A percentile compares a stretch with the other conserved stretches of the same genome.
phyloP scores from a whole-genome alignment of 2,888 invertebrate species.

The Leucozona laternaria region DNA sequence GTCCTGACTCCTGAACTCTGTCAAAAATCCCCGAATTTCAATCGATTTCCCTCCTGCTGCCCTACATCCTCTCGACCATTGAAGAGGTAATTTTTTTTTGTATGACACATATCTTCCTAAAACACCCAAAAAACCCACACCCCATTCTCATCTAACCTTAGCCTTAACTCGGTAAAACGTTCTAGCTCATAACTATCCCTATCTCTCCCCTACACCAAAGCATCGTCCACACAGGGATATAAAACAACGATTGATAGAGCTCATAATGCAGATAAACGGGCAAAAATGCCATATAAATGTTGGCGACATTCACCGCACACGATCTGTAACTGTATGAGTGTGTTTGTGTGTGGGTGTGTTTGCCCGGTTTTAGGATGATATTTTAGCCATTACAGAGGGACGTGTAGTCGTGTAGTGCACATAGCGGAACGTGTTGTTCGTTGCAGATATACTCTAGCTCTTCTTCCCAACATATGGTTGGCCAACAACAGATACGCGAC shows the following conservation, averaged over 20 bases:
- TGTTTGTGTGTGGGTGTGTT: slow-evolving; percentile 33
- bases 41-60: slow-evolving; percentile 57
- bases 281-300: slow-evolving; percentile 69
- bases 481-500: slow-evolving; percentile 41
- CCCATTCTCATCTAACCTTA: background rate
- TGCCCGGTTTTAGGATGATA: slow-evolving; percentile 54
- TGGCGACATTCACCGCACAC: slow-evolving; percentile 55
- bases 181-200: too few species aligned
- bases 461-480: slow-evolving; percentile 47
- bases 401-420: slow-evolving; percentile 68
- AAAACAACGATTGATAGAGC: slow-evolving; percentile 74
- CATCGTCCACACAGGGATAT: slow-evolving; percentile 25
- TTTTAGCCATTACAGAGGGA: slow-evolving; percentile 62
- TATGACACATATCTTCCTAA: slow-evolving; percentile 4
- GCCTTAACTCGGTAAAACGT: background rate
- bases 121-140: background rate
- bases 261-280: slow-evolving; percentile 75
- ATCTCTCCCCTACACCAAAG: background rate
- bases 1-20: slow-evolving; percentile 42
- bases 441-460: slow-evolving; percentile 24
- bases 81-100: slow-evolving; percentile 25
- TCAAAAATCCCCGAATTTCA: slow-evolving; percentile 56
- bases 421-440: slow-evolving; percentile 53
- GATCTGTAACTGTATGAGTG: too few species aligned
- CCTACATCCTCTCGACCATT: slow-evolving; percentile 5